Conservation (phyloP, 1,140 invertebrate species). For the Antheraea mylitta region DNA sequence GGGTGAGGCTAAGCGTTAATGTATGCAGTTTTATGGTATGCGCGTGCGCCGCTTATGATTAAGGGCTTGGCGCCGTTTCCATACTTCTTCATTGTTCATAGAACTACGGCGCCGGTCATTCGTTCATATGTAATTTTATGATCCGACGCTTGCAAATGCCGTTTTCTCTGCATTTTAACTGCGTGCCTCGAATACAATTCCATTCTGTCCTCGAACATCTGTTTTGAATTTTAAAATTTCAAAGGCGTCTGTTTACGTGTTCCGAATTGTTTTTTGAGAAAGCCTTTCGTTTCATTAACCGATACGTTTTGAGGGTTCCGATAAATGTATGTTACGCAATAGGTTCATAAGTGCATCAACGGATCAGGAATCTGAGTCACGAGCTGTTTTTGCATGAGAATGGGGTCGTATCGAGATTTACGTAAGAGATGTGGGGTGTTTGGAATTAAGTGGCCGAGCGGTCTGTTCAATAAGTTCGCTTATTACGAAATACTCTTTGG, state of each 20-base stretch:
- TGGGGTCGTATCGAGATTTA: slow-evolving; percentile 43
- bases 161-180: slow-evolving; percentile 53
- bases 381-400: slow-evolving; percentile 40
- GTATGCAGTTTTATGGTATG: slow-evolving; percentile 32
- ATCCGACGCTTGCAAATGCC: slow-evolving; percentile 50
- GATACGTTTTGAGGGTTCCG: slow-evolving; percentile 46
- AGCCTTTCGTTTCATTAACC: slow-evolving; percentile 29
- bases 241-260: slow-evolving; percentile 45
- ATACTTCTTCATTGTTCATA: slow-evolving; percentile 71
- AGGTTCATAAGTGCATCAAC: slow-evolving; percentile 36
- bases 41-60: slow-evolving; percentile 60
- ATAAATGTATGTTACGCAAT: slow-evolving; percentile 49
- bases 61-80: slow-evolving; percentile 58
- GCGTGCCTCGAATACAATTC: slow-evolving; percentile 56
- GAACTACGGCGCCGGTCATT: slow-evolving; percentile 63
- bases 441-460: slow-evolving; percentile 7
- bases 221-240: slow-evolving; percentile 66
- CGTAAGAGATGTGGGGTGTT: slow-evolving; percentile 29
- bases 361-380: slow-evolving; percentile 45
- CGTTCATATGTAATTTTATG: slow-evolving; percentile 68
- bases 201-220: slow-evolving; percentile 38
- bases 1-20: slow-evolving; percentile 28
- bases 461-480: background rate
- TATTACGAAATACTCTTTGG: slow-evolving; percentile 1
- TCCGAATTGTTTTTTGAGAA: slow-evolving; percentile 42